Evolutionary conservation across 2,797 vertebrate genomes (phyloP).

Genomic region (Alauda arvensis): DNA sequence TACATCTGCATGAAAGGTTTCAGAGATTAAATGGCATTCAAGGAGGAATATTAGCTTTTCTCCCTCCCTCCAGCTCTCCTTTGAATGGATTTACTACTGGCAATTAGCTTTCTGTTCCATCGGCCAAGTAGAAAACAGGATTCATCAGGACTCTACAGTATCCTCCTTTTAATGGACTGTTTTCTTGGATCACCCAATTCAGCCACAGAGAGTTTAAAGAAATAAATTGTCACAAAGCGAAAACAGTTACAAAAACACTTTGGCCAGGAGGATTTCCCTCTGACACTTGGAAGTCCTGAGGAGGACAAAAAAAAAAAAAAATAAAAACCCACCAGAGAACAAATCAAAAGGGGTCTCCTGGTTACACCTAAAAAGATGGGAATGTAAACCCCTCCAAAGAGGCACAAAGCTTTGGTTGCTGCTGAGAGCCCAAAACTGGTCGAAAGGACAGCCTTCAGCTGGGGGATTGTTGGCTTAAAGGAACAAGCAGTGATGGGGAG

Average conservation of each 20-base stretch:
- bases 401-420: not conserved
- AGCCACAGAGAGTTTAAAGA: constrained; percentile 28
- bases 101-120: constrained; percentile 69
- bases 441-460: not conserved
- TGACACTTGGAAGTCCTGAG: constrained; percentile 1
- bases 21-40: constrained; percentile 62
- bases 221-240: constrained; percentile 33
- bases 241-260: constrained; percentile 43
- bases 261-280: not conserved
- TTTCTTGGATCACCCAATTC: constrained; percentile 47
- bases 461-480: not conserved
- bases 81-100: constrained; percentile 62
- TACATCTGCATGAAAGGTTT: constrained; percentile 63
- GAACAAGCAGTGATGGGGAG: not conserved
- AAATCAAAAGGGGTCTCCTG: not conserved
- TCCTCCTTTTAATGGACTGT: constrained; percentile 58
- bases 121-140: constrained; percentile 67
- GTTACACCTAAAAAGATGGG: not conserved
- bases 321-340: not conserved
- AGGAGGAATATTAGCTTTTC: constrained; percentile 65
- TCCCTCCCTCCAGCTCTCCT: constrained; percentile 53
- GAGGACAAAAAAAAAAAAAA: not conserved
- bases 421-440: not conserved
- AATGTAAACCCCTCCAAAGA: not conserved
- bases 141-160: constrained; percentile 58